phyloP scores from a whole-genome alignment of 2,113 vertebrate species.

The Cynocephalus volans region DNA sequence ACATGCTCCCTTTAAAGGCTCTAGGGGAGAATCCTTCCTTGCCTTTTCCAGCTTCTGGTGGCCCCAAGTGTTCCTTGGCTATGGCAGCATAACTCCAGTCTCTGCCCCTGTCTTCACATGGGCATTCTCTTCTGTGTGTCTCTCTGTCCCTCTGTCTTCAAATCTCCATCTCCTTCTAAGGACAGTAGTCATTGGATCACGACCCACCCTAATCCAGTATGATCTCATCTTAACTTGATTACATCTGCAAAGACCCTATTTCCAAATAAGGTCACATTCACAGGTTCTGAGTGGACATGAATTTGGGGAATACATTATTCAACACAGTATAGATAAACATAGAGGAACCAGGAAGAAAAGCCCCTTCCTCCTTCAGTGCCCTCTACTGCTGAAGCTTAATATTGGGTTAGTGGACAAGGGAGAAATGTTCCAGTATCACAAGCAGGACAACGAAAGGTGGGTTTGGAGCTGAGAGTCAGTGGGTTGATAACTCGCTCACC shows the following conservation, averaged over 20 bases:
- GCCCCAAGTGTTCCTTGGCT: background rate
- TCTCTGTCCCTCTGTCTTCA: background rate
- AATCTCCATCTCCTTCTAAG: background rate
- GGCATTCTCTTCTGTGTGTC: background rate
- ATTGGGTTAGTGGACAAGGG: background rate
- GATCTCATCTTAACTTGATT: background rate
- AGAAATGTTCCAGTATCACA: background rate
- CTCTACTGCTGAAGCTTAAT: background rate
- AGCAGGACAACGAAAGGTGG: background rate
- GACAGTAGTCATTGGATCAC: background rate
- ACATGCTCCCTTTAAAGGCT: background rate
- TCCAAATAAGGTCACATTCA: background rate
- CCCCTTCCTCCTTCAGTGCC: background rate
- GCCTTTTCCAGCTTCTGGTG: background rate
- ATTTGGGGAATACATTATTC: background rate
- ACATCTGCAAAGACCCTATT: background rate
- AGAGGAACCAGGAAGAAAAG: background rate
- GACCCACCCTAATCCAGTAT: background rate
- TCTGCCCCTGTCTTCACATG: background rate
- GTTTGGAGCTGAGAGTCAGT: background rate
- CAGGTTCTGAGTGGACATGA: background rate
- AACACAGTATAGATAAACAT: background rate
- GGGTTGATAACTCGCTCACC: background rate
- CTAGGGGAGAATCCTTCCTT: background rate
- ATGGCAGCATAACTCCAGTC: background rate